Evolutionary conservation across 64 coral and sea anemone genomes (phyloP).

Genomic region (Exaiptasia diaphana): DNA sequence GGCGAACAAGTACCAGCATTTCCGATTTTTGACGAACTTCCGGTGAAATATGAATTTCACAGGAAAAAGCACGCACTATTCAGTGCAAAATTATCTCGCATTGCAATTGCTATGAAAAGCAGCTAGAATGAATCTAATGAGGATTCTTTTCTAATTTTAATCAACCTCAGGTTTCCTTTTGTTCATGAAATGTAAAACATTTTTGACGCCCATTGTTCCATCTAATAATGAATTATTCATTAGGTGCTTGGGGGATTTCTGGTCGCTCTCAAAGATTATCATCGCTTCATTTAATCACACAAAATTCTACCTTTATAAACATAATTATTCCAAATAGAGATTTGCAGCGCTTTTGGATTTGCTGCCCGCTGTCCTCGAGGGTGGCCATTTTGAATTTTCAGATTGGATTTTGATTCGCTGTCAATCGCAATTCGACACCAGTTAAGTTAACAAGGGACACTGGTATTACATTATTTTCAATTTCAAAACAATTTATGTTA

Average conservation of each 20-base stretch:
- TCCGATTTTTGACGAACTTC: background rate
- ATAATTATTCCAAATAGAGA: too few species aligned
- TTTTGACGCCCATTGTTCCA: background rate
- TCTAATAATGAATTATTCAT: background rate
- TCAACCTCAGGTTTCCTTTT: background rate
- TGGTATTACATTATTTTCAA: slow-evolving; percentile 2
- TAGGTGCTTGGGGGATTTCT: background rate
- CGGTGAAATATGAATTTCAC: background rate
- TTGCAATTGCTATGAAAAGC: background rate
- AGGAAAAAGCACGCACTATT: background rate
- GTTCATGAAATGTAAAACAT: background rate
- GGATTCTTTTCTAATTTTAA: background rate
- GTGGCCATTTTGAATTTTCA: background rate
- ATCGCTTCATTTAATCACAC: background rate
- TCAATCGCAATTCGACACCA: slow-evolving; percentile 4
- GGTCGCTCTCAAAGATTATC: background rate
- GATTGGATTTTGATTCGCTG: background rate
- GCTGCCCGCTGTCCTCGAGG: background rate
- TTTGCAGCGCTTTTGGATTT: too few species aligned
- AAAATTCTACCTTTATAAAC: background rate
- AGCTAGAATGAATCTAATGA: background rate
- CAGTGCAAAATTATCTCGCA: background rate
- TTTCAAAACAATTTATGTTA: background rate
- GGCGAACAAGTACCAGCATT: slow-evolving; percentile 25
- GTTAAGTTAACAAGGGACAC: slow-evolving; percentile 12